Evolutionary conservation across 2,113 vertebrate species (phyloP).

Genomic region (Sylvia atricapilla): DNA sequence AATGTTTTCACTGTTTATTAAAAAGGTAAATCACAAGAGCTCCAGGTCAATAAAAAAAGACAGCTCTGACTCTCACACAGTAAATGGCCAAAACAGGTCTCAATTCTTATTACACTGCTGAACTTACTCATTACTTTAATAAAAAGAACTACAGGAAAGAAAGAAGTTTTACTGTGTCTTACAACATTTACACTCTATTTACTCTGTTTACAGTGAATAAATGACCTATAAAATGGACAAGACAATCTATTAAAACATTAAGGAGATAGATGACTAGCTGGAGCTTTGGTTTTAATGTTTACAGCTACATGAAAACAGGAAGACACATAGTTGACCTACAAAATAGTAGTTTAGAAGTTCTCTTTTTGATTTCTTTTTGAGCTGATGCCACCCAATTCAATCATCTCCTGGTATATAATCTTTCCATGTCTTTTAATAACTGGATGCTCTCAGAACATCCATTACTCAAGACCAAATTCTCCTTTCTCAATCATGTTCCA

Average conservation of each 20-base stretch:
- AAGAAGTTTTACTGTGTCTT: not conserved
- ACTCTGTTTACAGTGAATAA: not conserved
- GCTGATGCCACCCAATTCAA: not conserved
- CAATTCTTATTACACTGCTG: not conserved
- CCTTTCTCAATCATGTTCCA: not conserved
- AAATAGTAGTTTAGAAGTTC: not conserved
- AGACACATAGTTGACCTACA: not conserved
- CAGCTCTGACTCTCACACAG: not conserved
- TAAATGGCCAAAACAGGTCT: not conserved
- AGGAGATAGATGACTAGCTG: not conserved
- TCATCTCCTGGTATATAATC: not conserved
- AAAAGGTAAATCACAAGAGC: slow-evolving; percentile 28
- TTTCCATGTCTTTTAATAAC: not conserved
- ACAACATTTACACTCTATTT: not conserved
- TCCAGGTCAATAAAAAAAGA: slow-evolving; percentile 4
- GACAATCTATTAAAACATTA: not conserved
- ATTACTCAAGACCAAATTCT: not conserved
- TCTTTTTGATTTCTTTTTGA: not conserved
- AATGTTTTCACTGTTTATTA: slow-evolving; percentile 28
- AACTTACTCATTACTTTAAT: not conserved
- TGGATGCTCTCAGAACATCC: not conserved
- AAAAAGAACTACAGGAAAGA: not conserved
- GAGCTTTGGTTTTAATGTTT: not conserved
- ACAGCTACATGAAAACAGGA: not conserved
- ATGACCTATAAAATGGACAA: not conserved